phyloP scores from a whole-genome alignment of 2,797 vertebrate species.

The Florisuga fusca region DNA sequence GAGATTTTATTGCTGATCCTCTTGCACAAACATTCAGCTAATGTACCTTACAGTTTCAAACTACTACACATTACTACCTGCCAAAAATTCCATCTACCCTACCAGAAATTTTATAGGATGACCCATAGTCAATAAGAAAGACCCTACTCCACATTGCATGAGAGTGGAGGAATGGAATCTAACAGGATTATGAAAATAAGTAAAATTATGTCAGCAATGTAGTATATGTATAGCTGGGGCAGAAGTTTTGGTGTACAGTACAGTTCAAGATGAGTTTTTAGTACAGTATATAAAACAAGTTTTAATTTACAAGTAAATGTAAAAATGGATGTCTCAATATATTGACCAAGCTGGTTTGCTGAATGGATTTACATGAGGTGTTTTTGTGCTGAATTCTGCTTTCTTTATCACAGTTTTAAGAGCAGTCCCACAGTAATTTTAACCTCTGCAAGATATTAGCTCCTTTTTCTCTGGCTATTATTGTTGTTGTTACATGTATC shows the following conservation, averaged over 20 bases:
- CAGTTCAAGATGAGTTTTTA: background rate
- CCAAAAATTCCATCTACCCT: slow-evolving; percentile 15
- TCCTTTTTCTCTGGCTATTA: background rate
- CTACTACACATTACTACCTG: background rate
- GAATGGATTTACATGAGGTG: background rate
- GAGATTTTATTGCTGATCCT: slow-evolving; percentile 22
- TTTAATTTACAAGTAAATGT: background rate
- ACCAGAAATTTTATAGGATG: background rate
- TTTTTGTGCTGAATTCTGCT: background rate
- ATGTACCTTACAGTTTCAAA: slow-evolving; percentile 7
- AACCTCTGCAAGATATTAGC: background rate
- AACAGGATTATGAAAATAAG: slow-evolving; percentile 2
- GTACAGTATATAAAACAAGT: background rate
- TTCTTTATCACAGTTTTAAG: background rate
- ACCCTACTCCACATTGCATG: background rate
- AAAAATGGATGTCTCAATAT: background rate
- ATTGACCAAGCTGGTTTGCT: background rate
- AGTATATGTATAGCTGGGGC: background rate
- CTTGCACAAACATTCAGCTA: slow-evolving; percentile 27
- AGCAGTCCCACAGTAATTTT: background rate
- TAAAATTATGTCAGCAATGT: background rate
- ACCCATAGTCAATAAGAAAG: background rate
- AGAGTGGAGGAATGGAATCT: background rate
- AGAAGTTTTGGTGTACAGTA: background rate
- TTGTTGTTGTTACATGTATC: background rate